phyloP scores from a whole-genome alignment of 2,113 vertebrate species.

The Mus spicilegus region DNA sequence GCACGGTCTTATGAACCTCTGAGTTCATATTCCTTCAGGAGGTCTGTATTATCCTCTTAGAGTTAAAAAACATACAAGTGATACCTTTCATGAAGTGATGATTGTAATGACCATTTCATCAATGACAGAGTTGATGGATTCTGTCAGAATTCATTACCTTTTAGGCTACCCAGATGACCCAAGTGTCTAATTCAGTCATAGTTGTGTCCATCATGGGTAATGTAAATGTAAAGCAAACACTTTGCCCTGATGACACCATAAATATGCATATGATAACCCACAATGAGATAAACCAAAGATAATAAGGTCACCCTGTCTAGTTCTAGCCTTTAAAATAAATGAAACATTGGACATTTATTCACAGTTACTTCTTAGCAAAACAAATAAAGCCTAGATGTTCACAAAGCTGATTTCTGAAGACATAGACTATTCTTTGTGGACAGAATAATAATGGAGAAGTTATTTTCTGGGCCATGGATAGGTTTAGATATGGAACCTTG shows the following conservation, averaged over 20 bases:
- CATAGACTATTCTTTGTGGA: neutral
- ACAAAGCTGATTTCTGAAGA: slow-evolving; percentile 42
- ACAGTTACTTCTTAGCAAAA: neutral
- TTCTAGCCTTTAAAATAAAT: slow-evolving; percentile 19
- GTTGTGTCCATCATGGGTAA: neutral
- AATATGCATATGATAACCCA: neutral
- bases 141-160: slow-evolving; percentile 23
- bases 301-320: neutral
- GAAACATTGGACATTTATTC: neutral
- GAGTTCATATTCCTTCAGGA: neutral
- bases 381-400: neutral
- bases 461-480: neutral
- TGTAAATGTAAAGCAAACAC: neutral
- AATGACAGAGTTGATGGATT: neutral
- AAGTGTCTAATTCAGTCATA: neutral
- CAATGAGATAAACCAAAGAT: slow-evolving; percentile 25
- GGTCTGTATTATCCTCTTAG: neutral
- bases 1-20: slow-evolving; percentile 42
- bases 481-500: neutral
- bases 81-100: neutral
- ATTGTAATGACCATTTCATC: neutral
- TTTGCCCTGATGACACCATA: neutral
- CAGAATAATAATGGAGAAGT: slow-evolving; percentile 10
- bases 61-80: neutral
- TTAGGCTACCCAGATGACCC: neutral